phyloP scores from a whole-genome alignment of 2,888 invertebrate genomes.

The Amiota communis region DNA sequence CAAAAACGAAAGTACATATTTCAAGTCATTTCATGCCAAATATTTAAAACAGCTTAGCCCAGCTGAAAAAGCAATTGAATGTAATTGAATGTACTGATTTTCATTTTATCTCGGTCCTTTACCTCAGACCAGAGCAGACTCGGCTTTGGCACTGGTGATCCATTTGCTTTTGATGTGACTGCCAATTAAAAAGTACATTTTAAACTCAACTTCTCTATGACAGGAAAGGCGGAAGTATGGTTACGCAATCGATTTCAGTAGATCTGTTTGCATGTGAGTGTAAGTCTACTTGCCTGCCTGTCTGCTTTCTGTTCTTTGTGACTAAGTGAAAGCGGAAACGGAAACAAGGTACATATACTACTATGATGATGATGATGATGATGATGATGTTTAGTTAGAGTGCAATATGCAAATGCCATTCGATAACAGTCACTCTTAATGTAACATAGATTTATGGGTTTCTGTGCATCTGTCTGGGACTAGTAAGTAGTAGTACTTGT shows the following conservation, averaged over 20 bases:
- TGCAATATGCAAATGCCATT: constrained; percentile 22
- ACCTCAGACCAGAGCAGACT: background rate
- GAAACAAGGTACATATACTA: background rate
- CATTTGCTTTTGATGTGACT: constrained; percentile 1
- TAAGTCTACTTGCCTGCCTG: background rate
- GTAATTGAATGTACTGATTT: too few relatives aligned
- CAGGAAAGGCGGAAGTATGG: constrained; percentile 22
- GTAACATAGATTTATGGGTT: background rate
- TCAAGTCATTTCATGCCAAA: too few relatives aligned
- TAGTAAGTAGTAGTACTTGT: background rate
- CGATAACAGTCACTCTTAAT: background rate
- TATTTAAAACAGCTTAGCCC: too few relatives aligned
- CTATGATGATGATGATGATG: background rate
- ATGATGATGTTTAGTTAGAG: background rate
- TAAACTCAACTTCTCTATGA: constrained; percentile 22
- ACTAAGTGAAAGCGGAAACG: constrained; percentile 27
- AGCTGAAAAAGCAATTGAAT: too few relatives aligned
- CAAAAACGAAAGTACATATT: too few relatives aligned
- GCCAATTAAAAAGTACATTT: constrained; percentile 28
- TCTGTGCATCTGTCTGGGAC: background rate
- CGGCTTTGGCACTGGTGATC: background rate
- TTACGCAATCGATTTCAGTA: constrained; percentile 15
- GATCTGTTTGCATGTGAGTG: background rate
- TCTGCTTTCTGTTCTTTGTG: background rate
- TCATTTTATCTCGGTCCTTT: background rate